Conservation (phyloP, 2,797 vertebrate species). For the Falco rusticolus region DNA sequence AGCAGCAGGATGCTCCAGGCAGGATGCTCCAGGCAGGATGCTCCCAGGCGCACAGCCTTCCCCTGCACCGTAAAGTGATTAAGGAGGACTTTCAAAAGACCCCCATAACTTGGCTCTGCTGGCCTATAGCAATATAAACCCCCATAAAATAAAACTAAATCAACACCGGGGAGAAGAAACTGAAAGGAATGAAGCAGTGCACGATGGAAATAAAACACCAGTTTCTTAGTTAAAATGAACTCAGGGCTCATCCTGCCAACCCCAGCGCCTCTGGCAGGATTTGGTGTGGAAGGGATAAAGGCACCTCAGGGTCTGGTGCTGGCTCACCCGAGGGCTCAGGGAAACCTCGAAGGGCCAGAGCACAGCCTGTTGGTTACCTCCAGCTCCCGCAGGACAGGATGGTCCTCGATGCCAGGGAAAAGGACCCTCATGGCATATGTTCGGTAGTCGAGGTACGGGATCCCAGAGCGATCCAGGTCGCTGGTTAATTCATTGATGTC, state of each 20-base stretch:
- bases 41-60: background rate
- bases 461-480: slow-evolving; percentile 92
- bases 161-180: background rate
- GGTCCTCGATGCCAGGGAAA: slow-evolving; percentile 95
- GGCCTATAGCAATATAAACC: background rate
- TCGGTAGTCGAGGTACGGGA: slow-evolving; percentile 93
- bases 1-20: background rate
- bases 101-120: background rate
- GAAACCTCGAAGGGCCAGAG: rapidly evolving
- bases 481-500: slow-evolving; percentile 94
- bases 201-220: background rate
- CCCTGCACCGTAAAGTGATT: background rate
- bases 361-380: slow-evolving; percentile 71
- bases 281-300: background rate
- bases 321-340: background rate
- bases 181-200: rapidly evolving
- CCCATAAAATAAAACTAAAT: background rate
- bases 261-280: background rate
- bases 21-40: background rate
- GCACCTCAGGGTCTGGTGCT: background rate
- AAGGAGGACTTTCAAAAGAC: background rate
- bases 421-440: slow-evolving; percentile 96
- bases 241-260: background rate
- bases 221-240: background rate
- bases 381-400: slow-evolving; percentile 90